Evolutionary conservation across 2,113 vertebrate species (phyloP), one percentile per base, ranked within the genome.

Genomic region (Upupa epops): DNA sequence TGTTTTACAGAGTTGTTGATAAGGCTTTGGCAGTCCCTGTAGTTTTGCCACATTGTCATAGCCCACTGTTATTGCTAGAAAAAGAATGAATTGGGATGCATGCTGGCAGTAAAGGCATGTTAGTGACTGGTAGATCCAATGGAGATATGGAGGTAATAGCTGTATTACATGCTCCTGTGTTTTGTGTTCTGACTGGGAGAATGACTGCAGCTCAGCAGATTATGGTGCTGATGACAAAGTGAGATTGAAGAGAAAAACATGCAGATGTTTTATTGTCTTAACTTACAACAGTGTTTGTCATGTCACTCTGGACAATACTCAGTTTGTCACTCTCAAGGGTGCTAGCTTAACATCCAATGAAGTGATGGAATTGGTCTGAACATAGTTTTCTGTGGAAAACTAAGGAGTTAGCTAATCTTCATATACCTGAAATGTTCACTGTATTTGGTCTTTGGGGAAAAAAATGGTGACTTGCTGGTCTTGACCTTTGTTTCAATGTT

Each of bases 261-360:
- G 6, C 5, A 51, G 28, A 16, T 52, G 18, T 69, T 72, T 60
- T 54, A 7, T 17, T 73, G 69, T 24, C 34, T 36, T 64, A 29
- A 60, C 28, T 74, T 74, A 21, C 11, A 34, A 1, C 12, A 13
- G 3, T 9, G 49, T 56, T 63, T 36, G 7, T 42, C n/a, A 45
- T 2, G 22, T 0, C 0, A 4, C 5, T 4, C 49, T 74, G 83
- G 71, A 37, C 37, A 59, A 42, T n/a, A 25, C 0, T 25, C 0
- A 5, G 3, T 25, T 34, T 86, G 36, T 65, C 6, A 3, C 15
- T 65, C 13, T 37, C 36, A 52, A 16, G 81, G 36, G 24, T 71
- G 37, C 37, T 42, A 22, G 46, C 49, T 86, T 64, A 56, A 17
- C 31, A 8, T 24, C 26, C 5, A 3, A 25, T 8, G 6, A 63